phyloP scores from a whole-genome alignment of 2,797 vertebrate species.

The Ibycter americanus region DNA sequence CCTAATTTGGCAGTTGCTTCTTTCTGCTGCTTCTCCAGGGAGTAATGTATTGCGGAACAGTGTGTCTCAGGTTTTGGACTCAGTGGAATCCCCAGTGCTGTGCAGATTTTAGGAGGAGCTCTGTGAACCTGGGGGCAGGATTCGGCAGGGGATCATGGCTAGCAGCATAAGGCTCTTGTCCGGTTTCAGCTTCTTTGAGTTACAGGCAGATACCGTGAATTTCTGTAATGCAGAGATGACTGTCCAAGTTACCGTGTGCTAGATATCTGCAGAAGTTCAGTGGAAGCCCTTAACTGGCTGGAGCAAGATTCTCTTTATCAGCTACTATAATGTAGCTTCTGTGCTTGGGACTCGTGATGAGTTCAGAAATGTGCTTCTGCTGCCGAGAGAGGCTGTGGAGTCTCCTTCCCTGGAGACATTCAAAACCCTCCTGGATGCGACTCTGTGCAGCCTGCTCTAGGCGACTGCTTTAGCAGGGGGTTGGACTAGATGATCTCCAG shows the following conservation, averaged over 20 bases:
- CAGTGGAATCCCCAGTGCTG: fast-evolving
- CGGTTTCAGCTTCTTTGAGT: background rate
- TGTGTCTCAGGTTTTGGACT: background rate
- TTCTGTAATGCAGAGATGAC: background rate
- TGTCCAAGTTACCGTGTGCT: background rate
- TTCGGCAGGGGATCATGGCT: background rate
- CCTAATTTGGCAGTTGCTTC: background rate
- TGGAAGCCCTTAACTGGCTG: background rate
- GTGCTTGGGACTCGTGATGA: background rate
- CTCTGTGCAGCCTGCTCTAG: too few relatives aligned
- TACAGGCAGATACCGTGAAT: background rate
- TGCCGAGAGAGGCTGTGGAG: too few relatives aligned
- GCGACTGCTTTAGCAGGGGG: too few relatives aligned
- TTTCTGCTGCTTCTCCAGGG: background rate
- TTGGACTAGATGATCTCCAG: too few relatives aligned
- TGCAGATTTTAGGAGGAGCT: background rate
- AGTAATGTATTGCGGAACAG: background rate
- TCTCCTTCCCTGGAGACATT: too few relatives aligned
- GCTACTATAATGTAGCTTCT: background rate
- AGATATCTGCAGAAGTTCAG: background rate
- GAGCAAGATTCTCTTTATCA: background rate
- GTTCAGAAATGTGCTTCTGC: background rate
- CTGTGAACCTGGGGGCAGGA: background rate
- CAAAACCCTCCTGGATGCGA: too few relatives aligned
- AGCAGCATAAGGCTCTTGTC: background rate